phyloP scores from a whole-genome alignment of 2,888 invertebrate species.

The Xylota sylvarum region DNA sequence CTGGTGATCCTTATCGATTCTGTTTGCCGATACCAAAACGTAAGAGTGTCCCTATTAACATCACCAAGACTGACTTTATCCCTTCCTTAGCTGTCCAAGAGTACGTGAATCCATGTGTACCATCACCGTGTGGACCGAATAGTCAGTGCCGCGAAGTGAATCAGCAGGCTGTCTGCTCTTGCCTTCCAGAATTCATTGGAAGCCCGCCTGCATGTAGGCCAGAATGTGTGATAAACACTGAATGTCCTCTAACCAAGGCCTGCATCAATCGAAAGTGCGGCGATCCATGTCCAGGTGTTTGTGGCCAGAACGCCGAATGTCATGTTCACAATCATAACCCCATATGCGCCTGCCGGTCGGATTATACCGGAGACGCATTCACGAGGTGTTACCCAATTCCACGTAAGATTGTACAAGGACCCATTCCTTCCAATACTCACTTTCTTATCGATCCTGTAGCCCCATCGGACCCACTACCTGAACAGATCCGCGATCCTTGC shows the following conservation, averaged over 20 bases:
- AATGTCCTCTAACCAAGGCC: slow-evolving; percentile 87
- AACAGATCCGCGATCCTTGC: slow-evolving; percentile 85
- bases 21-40: slow-evolving; percentile 87
- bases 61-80: background rate
- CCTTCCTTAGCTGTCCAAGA: slow-evolving; percentile 79
- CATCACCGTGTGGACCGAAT: slow-evolving; percentile 88
- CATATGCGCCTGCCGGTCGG: slow-evolving; percentile 87
- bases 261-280: slow-evolving; percentile 89
- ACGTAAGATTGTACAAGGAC: slow-evolving; percentile 80
- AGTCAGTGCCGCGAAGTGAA: slow-evolving; percentile 86
- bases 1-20: slow-evolving; percentile 89
- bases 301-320: slow-evolving; percentile 88
- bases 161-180: slow-evolving; percentile 89
- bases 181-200: slow-evolving; percentile 89
- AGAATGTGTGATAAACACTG: slow-evolving; percentile 90
- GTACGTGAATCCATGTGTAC: slow-evolving; percentile 86
- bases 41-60: slow-evolving; percentile 84
- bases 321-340: slow-evolving; percentile 89
- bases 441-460: slow-evolving; percentile 25
- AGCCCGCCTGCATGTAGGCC: slow-evolving; percentile 92
- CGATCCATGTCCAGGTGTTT: slow-evolving; percentile 89
- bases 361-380: slow-evolving; percentile 89
- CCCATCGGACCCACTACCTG: slow-evolving; percentile 82
- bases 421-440: background rate
- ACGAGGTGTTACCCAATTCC: slow-evolving; percentile 85